These are phyloP conservation scores for Athrips mouffetella DNA, from an alignment of 2,888 invertebrate species.

Conservation along the genomic window DNA sequence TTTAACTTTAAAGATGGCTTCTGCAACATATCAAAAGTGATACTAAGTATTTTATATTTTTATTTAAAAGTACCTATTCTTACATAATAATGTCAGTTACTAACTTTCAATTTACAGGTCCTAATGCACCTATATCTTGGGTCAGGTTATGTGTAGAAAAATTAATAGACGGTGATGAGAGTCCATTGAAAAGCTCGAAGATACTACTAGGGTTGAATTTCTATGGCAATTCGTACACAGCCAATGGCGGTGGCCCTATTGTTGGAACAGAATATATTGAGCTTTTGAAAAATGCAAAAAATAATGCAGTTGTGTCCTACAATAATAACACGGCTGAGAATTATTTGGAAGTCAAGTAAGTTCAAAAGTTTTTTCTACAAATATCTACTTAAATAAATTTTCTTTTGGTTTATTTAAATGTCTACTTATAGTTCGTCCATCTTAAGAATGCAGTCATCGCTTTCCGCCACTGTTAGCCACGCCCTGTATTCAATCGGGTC, in stretches of 20 bases:
- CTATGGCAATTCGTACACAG: constrained; percentile 93
- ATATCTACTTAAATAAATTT: too few species aligned
- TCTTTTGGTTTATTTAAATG: constrained; percentile 4
- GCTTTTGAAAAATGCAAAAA: constrained; percentile 84
- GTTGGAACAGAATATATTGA: constrained; percentile 88
- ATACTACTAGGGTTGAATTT: constrained; percentile 94
- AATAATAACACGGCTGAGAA: constrained; percentile 90
- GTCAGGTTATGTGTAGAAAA: constrained; percentile 85
- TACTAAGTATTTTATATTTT: background rate
- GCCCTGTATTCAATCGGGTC: too few species aligned
- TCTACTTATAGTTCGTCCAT: too few species aligned
- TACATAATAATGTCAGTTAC: too few species aligned
- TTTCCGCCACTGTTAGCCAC: too few species aligned
- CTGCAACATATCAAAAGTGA: background rate
- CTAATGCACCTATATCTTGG: constrained; percentile 94
- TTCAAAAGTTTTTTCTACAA: too few species aligned
- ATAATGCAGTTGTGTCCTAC: constrained; percentile 82
- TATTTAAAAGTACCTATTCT: too few species aligned
- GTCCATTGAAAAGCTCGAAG: constrained; percentile 81
- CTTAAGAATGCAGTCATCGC: too few species aligned
- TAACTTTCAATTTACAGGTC: constrained; percentile 74
- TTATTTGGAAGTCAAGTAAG: constrained; percentile 90
- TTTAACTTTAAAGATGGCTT: too few species aligned
- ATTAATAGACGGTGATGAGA: constrained; percentile 80
- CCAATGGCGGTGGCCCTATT: constrained; percentile 90